phyloP scores from a whole-genome alignment of 2,797 vertebrate genomes.

The Schizopygopsis malacanthus region DNA sequence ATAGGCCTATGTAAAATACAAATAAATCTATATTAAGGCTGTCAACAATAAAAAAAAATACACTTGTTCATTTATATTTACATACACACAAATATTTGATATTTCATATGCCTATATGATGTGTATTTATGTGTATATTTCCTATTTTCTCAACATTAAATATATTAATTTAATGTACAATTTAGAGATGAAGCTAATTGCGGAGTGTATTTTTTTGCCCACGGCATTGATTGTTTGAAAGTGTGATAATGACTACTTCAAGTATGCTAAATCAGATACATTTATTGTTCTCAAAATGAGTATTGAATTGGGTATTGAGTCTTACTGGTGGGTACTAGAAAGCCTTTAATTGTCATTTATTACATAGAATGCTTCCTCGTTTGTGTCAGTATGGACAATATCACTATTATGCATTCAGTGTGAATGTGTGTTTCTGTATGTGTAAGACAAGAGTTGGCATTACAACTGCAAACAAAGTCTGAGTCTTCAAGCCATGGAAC shows the following conservation, averaged over 20 bases:
- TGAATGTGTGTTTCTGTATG: slow-evolving; percentile 36
- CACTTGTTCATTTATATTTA: neutral
- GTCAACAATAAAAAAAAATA: neutral
- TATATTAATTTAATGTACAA: neutral
- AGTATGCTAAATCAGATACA: neutral
- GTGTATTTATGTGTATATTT: neutral
- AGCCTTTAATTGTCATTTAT: slow-evolving; percentile 7
- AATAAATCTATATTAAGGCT: neutral
- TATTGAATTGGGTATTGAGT: neutral
- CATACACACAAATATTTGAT: neutral
- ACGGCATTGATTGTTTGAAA: neutral
- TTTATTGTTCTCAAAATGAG: neutral
- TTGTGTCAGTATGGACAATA: slow-evolving; percentile 15
- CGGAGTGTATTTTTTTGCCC: neutral
- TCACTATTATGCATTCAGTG: slow-evolving; percentile 15
- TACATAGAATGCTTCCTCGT: neutral
- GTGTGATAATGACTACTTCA: neutral
- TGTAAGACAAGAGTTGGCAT: neutral
- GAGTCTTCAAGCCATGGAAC: neutral
- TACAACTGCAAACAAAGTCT: slow-evolving; percentile 24
- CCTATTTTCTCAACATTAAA: neutral
- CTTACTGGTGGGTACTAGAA: neutral
- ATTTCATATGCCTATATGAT: neutral
- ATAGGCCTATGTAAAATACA: neutral
- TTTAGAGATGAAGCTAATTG: neutral